Percentiles rank a stretch among this genome's conserved stretches.
Conservation (phyloP, 1,140 invertebrate genomes). For the Drosophila persimilis region DNA sequence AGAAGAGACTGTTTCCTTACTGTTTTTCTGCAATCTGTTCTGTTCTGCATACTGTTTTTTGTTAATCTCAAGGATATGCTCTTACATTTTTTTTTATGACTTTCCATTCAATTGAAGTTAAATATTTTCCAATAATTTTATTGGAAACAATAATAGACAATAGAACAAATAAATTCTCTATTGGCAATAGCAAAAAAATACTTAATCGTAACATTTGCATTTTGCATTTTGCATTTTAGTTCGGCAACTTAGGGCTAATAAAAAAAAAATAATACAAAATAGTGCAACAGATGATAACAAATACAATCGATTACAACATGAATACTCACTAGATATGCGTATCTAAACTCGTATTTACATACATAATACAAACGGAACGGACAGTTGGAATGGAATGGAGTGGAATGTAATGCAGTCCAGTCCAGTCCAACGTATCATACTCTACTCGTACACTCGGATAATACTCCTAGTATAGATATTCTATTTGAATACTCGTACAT, state of each 20-base stretch:
- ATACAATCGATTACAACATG: constrained; percentile 20
- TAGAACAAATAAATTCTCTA: constrained; percentile 34
- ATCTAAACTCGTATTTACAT: constrained; percentile 39
- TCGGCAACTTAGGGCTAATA: constrained; percentile 38
- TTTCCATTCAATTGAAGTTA: background rate
- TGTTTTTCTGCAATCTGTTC: too few relatives aligned
- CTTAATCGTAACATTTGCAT: constrained; percentile 35
- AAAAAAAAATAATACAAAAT: constrained; percentile 55
- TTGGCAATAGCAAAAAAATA: constrained; percentile 13
- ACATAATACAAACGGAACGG: constrained; percentile 48
- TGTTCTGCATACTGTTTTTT: too few relatives aligned
- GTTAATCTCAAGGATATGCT: too few relatives aligned
- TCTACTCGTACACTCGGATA: constrained; percentile 44
- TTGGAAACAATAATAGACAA: constrained; percentile 43
- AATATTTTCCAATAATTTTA: constrained; percentile 35
- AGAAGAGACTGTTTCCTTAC: too few relatives aligned
- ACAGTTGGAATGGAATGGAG: background rate
- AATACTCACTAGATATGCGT: constrained; percentile 31
- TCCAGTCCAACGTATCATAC: constrained; percentile 35
- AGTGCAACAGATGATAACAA: constrained; percentile 60
- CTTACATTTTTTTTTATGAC: too few relatives aligned
- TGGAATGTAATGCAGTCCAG: background rate
- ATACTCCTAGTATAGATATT: constrained; percentile 59
- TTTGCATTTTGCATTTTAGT: constrained; percentile 4
- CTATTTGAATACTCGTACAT: constrained; percentile 12